phyloP scores from a whole-genome alignment of 2,113 vertebrate genomes.

The Gopherus flavomarginatus region DNA sequence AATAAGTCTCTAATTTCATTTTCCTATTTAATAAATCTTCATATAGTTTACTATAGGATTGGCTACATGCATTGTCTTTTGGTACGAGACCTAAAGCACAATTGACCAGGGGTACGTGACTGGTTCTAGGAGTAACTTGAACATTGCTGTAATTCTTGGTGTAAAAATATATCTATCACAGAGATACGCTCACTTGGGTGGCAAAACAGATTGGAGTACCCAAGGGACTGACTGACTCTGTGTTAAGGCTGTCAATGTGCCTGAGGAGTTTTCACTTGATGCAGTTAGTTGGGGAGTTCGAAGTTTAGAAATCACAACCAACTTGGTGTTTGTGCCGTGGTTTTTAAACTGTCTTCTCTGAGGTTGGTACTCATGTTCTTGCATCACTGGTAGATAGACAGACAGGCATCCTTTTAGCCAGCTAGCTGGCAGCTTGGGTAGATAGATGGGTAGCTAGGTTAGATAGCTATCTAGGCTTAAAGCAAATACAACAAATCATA shows the following conservation, averaged over 20 bases:
- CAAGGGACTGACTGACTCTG: background rate
- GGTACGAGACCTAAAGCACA: background rate
- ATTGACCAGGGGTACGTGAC: background rate
- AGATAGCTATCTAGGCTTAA: background rate
- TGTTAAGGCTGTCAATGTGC: background rate
- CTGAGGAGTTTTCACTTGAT: background rate
- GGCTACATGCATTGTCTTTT: background rate
- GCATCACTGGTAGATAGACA: background rate
- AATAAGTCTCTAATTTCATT: background rate
- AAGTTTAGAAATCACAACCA: background rate
- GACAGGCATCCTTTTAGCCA: background rate
- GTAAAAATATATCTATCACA: background rate
- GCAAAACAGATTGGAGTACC: background rate
- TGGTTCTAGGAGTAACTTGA: background rate
- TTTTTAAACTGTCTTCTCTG: background rate
- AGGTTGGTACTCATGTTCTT: background rate
- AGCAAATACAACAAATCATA: slow-evolving; percentile 30
- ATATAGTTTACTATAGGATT: background rate
- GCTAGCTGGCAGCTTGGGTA: background rate
- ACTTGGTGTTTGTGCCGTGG: background rate
- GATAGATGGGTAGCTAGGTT: background rate
- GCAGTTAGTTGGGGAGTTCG: background rate
- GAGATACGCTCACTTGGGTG: background rate
- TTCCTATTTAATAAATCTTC: background rate
- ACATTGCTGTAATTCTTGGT: background rate